Evolutionary conservation across 2,888 invertebrate genomes (phyloP).

Genomic region (Phasia obesa): DNA sequence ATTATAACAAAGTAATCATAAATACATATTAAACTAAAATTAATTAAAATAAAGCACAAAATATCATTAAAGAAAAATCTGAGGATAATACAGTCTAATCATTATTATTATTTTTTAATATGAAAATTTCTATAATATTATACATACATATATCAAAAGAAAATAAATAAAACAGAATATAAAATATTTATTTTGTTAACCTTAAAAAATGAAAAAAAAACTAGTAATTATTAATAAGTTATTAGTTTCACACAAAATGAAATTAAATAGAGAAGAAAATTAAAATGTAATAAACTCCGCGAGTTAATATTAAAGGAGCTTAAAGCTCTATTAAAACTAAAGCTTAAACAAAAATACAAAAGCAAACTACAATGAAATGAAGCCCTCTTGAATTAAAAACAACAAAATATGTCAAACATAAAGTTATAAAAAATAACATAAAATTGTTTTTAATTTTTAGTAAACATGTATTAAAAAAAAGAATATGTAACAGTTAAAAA

Average conservation of each 20-base stretch:
- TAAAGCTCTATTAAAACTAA: constrained; percentile 64
- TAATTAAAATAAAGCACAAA: constrained; percentile 47
- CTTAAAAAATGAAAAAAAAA: constrained; percentile 27
- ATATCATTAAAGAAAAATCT: constrained; percentile 54
- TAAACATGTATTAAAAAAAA: constrained; percentile 14
- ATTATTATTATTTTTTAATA: constrained; percentile 59
- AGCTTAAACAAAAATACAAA: constrained; percentile 72
- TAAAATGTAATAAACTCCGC: constrained; percentile 51
- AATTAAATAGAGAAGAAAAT: constrained; percentile 10
- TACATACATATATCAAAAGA: constrained; percentile 22
- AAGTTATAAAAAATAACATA: constrained; percentile 22
- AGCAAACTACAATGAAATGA: constrained; percentile 75
- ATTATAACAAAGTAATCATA: constrained; percentile 39
- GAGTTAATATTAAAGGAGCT: constrained; percentile 62
- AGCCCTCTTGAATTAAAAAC: constrained; percentile 64
- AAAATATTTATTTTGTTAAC: constrained; percentile 65
- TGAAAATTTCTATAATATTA: constrained; percentile 43
- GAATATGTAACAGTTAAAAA: neutral
- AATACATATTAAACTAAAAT: constrained; percentile 28
- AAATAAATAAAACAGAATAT: too few species aligned
- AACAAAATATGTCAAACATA: constrained; percentile 65
- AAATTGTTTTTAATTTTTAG: constrained; percentile 35
- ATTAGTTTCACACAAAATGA: constrained; percentile 47
- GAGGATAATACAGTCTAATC: constrained; percentile 54
- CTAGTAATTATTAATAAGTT: constrained; percentile 18